Conservation (phyloP, 2,113 vertebrate species). For the Dasyornis broadbenti region DNA sequence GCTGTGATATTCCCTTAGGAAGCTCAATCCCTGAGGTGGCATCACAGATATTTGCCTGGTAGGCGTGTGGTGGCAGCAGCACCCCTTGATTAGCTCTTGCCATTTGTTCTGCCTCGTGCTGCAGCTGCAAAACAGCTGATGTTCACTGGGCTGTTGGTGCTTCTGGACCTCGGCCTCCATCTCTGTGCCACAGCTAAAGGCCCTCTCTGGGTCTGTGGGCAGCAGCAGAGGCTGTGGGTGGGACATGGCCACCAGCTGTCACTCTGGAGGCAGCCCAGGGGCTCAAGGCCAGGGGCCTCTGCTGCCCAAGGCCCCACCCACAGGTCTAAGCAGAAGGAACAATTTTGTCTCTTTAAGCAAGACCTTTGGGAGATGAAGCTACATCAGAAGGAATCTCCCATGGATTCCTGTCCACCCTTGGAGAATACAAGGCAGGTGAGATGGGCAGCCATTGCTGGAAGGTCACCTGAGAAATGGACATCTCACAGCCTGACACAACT, state of each 20-base stretch:
- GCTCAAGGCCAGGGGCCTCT: neutral
- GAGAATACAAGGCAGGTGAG: neutral
- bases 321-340: neutral
- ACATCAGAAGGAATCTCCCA: neutral
- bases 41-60: neutral
- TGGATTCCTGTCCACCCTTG: neutral
- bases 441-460: neutral
- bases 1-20: neutral
- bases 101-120: neutral
- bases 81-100: neutral
- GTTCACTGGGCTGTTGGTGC: neutral
- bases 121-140: neutral
- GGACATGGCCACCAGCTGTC: neutral
- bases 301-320: neutral
- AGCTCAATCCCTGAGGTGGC: neutral
- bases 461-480: neutral
- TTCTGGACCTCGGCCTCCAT: neutral
- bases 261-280: neutral
- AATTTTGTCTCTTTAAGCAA: neutral
- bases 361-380: neutral
- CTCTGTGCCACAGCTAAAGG: neutral
- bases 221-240: neutral
- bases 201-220: neutral
- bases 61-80: neutral
- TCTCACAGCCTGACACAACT: neutral